phyloP scores from a whole-genome alignment of 2,888 invertebrate species.

The Ornithoptera priamus region DNA sequence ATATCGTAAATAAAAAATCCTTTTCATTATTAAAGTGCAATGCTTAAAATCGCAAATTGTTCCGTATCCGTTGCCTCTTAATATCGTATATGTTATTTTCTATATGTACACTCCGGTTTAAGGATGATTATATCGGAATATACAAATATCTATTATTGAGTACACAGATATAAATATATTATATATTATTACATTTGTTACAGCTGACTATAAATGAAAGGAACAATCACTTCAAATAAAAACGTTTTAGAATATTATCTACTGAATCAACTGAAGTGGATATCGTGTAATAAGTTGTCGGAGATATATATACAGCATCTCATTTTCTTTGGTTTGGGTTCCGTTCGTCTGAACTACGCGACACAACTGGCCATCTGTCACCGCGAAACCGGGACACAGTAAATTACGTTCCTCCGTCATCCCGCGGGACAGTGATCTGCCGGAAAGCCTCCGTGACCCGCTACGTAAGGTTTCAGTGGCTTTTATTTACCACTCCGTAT shows the following conservation, averaged over 20 bases:
- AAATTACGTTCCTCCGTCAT: conserved; percentile 74
- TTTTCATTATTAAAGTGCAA: too few relatives aligned
- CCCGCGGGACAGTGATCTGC: conserved; percentile 58
- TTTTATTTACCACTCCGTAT: conserved; percentile 44
- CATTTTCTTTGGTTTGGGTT: conserved; percentile 24
- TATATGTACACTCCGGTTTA: too few relatives aligned
- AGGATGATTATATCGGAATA: too few relatives aligned
- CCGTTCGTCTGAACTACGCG: conserved; percentile 39
- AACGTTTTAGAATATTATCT: background rate
- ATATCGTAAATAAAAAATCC: too few relatives aligned
- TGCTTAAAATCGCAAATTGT: too few relatives aligned
- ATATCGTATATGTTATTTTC: too few relatives aligned
- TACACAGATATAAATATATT: too few relatives aligned
- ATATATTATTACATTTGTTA: too few relatives aligned
- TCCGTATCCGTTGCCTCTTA: too few relatives aligned
- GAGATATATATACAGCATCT: conserved; percentile 36
- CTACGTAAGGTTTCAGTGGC: conserved; percentile 36
- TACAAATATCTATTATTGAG: too few relatives aligned
- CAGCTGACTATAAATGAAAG: too few relatives aligned
- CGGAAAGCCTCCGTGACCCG: conserved; percentile 34
- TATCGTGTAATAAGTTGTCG: background rate
- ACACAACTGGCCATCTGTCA: conserved; percentile 70
- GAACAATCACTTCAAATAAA: background rate
- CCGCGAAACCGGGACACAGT: conserved; percentile 61
- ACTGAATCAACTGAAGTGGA: background rate